Percentiles rank a stretch among this genome's conserved stretches.
Conservation (phyloP, 2,888 invertebrate genomes). For the Stenodema calcarata region DNA sequence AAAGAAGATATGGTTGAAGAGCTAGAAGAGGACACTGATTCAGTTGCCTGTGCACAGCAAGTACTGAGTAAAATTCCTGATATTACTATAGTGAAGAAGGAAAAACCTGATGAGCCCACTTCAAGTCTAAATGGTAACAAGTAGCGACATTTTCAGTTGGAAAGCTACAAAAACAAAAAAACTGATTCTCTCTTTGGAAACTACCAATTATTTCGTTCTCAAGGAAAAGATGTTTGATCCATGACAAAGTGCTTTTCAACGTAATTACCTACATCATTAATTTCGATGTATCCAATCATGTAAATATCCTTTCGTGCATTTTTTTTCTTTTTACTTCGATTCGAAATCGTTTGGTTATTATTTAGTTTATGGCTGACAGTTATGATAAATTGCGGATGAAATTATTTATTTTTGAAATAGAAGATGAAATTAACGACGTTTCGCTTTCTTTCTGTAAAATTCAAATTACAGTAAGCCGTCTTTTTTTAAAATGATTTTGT, state of each 20-base stretch:
- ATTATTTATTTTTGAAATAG: no score
- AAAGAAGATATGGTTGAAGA: slow-evolving; percentile 62
- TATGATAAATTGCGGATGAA: no score
- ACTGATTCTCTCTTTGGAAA: not conserved
- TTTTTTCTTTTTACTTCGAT: no score
- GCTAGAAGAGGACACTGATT: slow-evolving; percentile 59
- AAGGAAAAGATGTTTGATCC: not conserved
- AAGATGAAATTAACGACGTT: no score
- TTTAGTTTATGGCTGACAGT: no score
- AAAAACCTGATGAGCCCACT: slow-evolving; percentile 59
- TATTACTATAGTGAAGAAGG: slow-evolving; percentile 69
- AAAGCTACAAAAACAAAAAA: not conserved
- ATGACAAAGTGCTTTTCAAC: slow-evolving; percentile 44
- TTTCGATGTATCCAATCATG: no score
- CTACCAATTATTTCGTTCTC: not conserved
- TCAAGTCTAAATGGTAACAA: slow-evolving; percentile 53
- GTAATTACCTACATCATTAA: not conserved
- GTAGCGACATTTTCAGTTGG: slow-evolving; percentile 13
- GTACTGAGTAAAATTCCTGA: slow-evolving; percentile 63
- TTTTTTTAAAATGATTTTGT: no score
- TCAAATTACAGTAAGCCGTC: no score
- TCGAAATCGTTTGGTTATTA: no score
- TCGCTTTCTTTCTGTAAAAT: no score
- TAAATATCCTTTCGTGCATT: no score
- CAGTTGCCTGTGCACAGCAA: slow-evolving; percentile 55